phyloP scores from a whole-genome alignment of 2,797 vertebrate genomes.

The Bradypodion ventrale region DNA sequence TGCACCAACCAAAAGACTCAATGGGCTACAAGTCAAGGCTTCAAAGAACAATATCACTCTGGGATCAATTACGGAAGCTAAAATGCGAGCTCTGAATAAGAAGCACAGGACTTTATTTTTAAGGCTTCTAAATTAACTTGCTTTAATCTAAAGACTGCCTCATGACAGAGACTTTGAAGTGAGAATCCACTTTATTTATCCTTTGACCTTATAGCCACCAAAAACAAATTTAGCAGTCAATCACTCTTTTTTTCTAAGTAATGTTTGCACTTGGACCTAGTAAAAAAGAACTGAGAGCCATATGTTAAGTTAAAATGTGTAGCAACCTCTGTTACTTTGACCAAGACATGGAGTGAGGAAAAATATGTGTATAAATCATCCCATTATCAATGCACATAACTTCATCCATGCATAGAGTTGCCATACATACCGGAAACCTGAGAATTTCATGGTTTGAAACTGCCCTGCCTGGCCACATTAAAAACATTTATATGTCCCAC shows the following conservation, averaged over 20 bases:
- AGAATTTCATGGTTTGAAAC: too few species aligned
- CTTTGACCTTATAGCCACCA: background rate
- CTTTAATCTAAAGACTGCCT: background rate
- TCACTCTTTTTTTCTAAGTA: background rate
- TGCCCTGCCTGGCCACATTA: too few species aligned
- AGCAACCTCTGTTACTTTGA: background rate
- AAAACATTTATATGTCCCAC: too few species aligned
- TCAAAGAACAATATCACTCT: background rate
- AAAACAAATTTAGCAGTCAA: background rate
- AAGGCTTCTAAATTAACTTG: background rate
- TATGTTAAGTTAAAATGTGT: background rate
- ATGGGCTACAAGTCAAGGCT: background rate
- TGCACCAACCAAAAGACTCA: background rate
- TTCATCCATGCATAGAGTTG: background rate
- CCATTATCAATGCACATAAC: background rate
- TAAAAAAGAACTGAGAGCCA: background rate
- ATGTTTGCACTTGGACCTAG: background rate
- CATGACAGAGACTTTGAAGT: background rate
- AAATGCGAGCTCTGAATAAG: background rate
- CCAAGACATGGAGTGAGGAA: background rate
- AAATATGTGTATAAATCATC: background rate
- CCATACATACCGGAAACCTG: too few species aligned
- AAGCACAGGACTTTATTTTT: background rate
- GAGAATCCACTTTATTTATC: background rate
- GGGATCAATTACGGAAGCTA: constrained; percentile 12